Base-by-base conservation (phyloP, 2,888 invertebrate genomes). In the Chalcis sispes region DNA sequence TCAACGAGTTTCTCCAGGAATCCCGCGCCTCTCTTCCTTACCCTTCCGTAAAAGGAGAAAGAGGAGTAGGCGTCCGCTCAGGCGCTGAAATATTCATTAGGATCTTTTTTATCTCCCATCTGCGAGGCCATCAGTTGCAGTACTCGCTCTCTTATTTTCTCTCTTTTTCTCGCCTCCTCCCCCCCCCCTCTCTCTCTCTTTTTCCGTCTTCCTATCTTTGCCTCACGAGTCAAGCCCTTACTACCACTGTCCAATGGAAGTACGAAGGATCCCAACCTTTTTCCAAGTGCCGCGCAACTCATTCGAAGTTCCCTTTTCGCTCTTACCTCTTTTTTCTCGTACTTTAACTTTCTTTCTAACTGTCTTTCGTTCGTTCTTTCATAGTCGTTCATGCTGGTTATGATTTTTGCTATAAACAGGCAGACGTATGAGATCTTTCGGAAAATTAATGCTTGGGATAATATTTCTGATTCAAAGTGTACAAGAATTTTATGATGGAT, bases 231-330 rank as follows among this genome's bases (percentile, higher is more conserved):
- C 50, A 23, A 3, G 52, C 52, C 70, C 36, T 73, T n/a, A n/a
- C n/a, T n/a, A n/a, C 67, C 56, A 32, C 66, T 72, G 58, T 50
- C 76, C 74, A 73, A 75, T 76, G 77, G 77, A 79, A n/a, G 78
- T 78, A 8, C 46, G 46, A 36, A 23, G 18, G 48, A 59, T 48
- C 48, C 69, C 46, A 42, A 40, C 64, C 77, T 78, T 61, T 77
- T 74, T 69, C 72, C 59, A 65, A 56, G 62, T 50, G 27, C 29
- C 52, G 23, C 61, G 20, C 40, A 54, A 40, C 54, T 54, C 54
- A 42, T 29, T 18, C 25, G 29, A 32, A 50, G 23, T 70, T 64
- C 42, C 54, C 8, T 46, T 23, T 65, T 66, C 61, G 36, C 73
- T 59, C 54, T 1, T 2, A 5, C 69, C 59, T 48, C 59, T 66